These are phyloP conservation scores for Hassar affinis DNA, from an alignment of 2,113 vertebrate species.

Conservation along the genomic window DNA sequence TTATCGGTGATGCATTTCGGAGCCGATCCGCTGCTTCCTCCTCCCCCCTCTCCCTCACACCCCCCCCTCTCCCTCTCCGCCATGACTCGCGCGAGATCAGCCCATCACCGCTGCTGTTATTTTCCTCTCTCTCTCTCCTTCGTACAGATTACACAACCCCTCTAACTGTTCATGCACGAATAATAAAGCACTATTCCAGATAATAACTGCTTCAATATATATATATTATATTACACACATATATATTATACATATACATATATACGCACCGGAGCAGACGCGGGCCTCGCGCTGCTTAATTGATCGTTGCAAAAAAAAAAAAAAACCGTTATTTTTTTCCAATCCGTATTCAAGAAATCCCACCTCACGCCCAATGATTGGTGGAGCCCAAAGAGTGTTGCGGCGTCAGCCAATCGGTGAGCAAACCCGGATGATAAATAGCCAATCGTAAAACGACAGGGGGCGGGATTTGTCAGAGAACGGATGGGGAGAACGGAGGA, in stretches of 20 bases:
- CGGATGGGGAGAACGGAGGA: slow-evolving; percentile 44
- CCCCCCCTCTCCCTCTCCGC: not conserved
- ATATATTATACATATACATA: slow-evolving; percentile 43
- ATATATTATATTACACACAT: too few relatives aligned
- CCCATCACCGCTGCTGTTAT: slow-evolving; percentile 35
- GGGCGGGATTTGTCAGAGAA: slow-evolving; percentile 7
- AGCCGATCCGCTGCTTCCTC: slow-evolving; percentile 23
- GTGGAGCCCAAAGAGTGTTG: not conserved
- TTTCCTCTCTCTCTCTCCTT: not conserved
- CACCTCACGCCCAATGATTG: not conserved
- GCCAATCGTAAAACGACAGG: not conserved
- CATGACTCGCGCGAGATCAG: slow-evolving; percentile 28
- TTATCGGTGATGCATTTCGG: not conserved
- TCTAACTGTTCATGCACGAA: too few relatives aligned
- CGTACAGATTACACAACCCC: not conserved
- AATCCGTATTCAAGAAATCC: not conserved
- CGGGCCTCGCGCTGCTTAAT: slow-evolving; percentile 55
- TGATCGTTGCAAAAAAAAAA: slow-evolving; percentile 48
- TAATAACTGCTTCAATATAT: too few relatives aligned
- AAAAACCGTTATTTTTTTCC: not conserved
- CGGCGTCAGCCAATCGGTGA: not conserved
- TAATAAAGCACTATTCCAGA: too few relatives aligned
- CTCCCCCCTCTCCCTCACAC: not conserved
- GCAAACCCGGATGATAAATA: not conserved
- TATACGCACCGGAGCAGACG: slow-evolving; percentile 29